Percentiles rank a stretch among this genome's conserved stretches.
Evolutionary conservation across 92 coral and sea anemone species (phyloP).

Genomic region (Epizoanthus stellaris): DNA sequence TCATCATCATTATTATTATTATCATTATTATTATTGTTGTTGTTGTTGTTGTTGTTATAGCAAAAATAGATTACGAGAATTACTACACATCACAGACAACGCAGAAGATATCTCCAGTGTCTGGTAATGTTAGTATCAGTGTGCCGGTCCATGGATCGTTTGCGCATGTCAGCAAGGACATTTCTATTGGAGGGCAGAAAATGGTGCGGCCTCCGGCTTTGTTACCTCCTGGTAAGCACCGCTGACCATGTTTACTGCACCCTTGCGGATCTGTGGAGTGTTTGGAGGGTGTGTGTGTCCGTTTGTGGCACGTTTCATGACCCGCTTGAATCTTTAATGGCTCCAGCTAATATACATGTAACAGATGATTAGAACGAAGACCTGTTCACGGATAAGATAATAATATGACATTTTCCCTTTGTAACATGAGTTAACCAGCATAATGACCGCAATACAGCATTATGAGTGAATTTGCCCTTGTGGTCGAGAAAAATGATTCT

Average conservation of each 20-base stretch:
- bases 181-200: conserved; percentile 22
- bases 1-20: not conserved
- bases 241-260: conserved; percentile 5
- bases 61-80: conserved; percentile 89
- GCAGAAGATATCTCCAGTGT: conserved; percentile 64
- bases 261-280: too few species aligned
- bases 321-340: too few species aligned
- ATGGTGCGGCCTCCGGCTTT: conserved; percentile 45
- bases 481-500: too few species aligned
- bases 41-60: conserved; percentile 29
- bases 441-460: too few species aligned
- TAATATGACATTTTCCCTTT: too few species aligned
- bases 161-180: conserved; percentile 55
- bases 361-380: too few species aligned
- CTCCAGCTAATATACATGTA: too few species aligned
- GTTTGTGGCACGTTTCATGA: too few species aligned
- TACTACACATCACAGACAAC: conserved; percentile 91
- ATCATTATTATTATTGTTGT: not conserved
- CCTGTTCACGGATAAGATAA: too few species aligned
- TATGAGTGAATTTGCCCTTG: too few species aligned
- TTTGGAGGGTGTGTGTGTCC: too few species aligned
- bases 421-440: too few species aligned
- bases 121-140: conserved; percentile 57
- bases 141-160: conserved; percentile 58
- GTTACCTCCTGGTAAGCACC: conserved; percentile 53